Evolutionary conservation across 2,888 invertebrate species (phyloP).

Genomic region (Noctua janthina): DNA sequence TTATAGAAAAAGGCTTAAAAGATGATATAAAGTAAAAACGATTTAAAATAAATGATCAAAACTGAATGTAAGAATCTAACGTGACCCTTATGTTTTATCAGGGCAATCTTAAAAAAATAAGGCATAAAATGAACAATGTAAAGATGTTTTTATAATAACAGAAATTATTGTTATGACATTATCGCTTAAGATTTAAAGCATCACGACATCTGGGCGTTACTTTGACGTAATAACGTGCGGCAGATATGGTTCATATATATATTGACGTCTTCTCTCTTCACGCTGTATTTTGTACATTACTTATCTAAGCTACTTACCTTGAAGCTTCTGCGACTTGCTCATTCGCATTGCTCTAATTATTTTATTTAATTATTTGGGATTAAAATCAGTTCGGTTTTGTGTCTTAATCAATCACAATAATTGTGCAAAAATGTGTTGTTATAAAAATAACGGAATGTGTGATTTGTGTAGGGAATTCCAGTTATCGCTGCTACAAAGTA

Average conservation of each 20-base stretch:
- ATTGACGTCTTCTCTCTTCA: conserved; percentile 83
- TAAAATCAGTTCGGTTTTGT: conserved; percentile 50
- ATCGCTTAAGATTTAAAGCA: conserved; percentile 85
- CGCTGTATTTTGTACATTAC: conserved; percentile 87
- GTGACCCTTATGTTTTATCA: conserved; percentile 47
- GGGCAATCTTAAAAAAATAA: conserved; percentile 49
- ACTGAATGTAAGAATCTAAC: conserved; percentile 25
- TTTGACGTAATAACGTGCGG: conserved; percentile 89
- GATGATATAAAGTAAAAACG: background rate
- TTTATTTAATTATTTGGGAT: conserved; percentile 66
- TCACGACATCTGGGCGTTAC: conserved; percentile 88
- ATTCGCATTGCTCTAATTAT: conserved; percentile 77
- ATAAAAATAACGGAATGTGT: conserved; percentile 86
- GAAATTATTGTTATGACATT: conserved; percentile 81
- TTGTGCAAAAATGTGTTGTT: conserved; percentile 86
- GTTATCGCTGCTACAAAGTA: conserved; percentile 85
- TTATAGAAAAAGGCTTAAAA: conserved; percentile 1
- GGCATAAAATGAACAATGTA: conserved; percentile 54
- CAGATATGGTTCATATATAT: conserved; percentile 88
- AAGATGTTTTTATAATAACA: conserved; percentile 77
- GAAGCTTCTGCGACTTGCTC: conserved; percentile 84
- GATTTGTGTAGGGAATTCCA: conserved; percentile 88
- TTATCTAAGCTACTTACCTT: conserved; percentile 89
- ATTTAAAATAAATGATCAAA: background rate
- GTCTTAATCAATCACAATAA: conserved; percentile 49